Conservation (phyloP, 2,797 vertebrate species). For the Darevskia mixta region DNA sequence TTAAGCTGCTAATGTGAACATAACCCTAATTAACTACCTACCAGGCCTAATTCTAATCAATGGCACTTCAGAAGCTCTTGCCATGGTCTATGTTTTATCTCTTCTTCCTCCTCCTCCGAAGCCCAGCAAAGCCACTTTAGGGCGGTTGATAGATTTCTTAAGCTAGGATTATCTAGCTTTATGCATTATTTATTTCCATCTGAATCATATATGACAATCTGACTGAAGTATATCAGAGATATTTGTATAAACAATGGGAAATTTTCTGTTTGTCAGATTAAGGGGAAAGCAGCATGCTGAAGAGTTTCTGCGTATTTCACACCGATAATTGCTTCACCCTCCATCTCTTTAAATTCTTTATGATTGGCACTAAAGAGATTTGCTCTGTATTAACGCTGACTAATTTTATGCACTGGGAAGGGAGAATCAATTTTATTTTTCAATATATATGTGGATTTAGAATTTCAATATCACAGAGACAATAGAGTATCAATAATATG, state of each 20-base stretch:
- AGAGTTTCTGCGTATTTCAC: conserved; percentile 15
- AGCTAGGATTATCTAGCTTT: not conserved
- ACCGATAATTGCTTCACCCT: not conserved
- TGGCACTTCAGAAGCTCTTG: not conserved
- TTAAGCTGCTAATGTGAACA: too few relatives aligned
- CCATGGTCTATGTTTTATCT: not conserved
- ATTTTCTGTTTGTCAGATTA: conserved; percentile 6
- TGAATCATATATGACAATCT: conserved; percentile 42
- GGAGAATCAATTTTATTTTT: not conserved
- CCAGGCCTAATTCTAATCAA: not conserved
- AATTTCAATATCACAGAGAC: conserved; percentile 23
- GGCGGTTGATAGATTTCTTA: conserved; percentile 39
- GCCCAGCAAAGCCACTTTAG: conserved; percentile 6
- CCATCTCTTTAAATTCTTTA: conserved; percentile 20
- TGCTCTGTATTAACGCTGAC: not conserved
- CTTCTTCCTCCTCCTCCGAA: conserved; percentile 9
- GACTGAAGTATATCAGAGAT: conserved; percentile 24
- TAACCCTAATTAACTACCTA: too few relatives aligned
- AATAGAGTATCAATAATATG: not conserved
- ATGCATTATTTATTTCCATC: conserved; percentile 58
- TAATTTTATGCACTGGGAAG: not conserved
- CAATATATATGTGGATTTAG: not conserved
- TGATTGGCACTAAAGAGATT: not conserved
- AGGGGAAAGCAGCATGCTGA: not conserved
- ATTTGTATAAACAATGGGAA: conserved; percentile 15